Evolutionary conservation across 1,140 invertebrate genomes (phyloP), one percentile per base, ranked within the genome.

Genomic region (Drosophila trapezifrons): DNA sequence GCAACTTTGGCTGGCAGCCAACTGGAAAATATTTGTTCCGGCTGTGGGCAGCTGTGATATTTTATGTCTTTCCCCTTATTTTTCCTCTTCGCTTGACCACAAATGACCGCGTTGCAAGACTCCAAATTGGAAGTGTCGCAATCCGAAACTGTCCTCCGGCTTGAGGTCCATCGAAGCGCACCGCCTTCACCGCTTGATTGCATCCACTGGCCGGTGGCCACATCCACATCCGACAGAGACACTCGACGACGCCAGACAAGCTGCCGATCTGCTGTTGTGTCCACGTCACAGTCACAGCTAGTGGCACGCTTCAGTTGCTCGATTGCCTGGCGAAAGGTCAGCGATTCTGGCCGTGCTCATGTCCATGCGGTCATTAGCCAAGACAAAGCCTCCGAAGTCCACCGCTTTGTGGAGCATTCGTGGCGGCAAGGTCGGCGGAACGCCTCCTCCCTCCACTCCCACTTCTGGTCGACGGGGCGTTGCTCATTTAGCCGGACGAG

Each of bases 151-250:
- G 66, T 56, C 51, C 67, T 66, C 65, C 64, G 63, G 70, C 35
- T 58, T 76, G 52, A 70, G 77, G 77, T 72, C 62, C 76, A 86
- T 46, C 71, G 59, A 86, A 82, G 82, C 82, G 82, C 78, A 76
- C 83, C 76, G 82, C 69, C 54, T 71, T 67, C 69, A 20, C 29
- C 71, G 83, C 79, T 83, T 80, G 71, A 86, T 86, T 86, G 83
- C 82, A 45, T 79, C 64, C 59, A 74, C 54, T 51, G 46, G 59
- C 66, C 66, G 77, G 25, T 57, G 49, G 66, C 62, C 60, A 57
- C 58, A 52, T 79, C 77, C 55, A 74, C 46, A 62, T 74, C 56
- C 56, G 65, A 35, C 46, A 6, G 25, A 55, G 18, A 40, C 58
- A 37, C 55, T 63, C 35, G 29, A 15, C 49, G 60, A 49, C 25